Evolutionary conservation across 2,888 invertebrate genomes (phyloP).

Genomic region (Cephus runcator): DNA sequence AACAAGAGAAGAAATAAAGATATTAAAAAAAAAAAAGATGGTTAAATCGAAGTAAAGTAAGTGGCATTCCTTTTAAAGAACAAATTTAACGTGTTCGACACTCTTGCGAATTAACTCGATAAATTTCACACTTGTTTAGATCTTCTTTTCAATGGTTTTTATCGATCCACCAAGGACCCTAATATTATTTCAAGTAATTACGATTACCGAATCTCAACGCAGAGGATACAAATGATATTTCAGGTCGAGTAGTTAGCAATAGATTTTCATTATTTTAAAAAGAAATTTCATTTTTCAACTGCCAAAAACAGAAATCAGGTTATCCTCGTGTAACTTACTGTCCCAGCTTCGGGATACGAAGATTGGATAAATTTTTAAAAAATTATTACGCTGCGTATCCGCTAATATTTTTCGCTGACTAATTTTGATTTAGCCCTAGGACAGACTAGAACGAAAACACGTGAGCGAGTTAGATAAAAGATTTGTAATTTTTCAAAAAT

Average conservation of each 20-base stretch:
- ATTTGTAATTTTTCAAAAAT: not conserved
- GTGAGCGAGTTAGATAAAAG: not conserved
- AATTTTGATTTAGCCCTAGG: constrained; percentile 54
- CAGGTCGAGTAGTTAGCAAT: not conserved
- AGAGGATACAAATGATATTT: not conserved
- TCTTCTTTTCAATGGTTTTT: not conserved
- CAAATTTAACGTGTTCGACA: not conserved
- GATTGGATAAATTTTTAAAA: constrained; percentile 25
- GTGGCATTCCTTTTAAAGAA: not conserved
- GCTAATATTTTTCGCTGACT: constrained; percentile 34
- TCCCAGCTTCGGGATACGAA: not conserved
- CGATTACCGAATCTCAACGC: not conserved
- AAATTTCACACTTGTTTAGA: not conserved
- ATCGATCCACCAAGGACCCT: not conserved
- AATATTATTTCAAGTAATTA: not conserved
- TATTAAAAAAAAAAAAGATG: not conserved
- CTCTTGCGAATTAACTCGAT: not conserved
- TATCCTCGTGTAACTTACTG: not conserved
- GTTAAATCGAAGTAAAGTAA: not conserved
- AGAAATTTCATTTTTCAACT: not conserved
- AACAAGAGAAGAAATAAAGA: not conserved
- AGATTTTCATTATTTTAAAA: not conserved
- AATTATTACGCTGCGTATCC: constrained; percentile 34
- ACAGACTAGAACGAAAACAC: constrained; percentile 24
- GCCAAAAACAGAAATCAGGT: not conserved